Evolutionary conservation across 2,113 vertebrate species (phyloP).

Genomic region (Phaethon lepturus): DNA sequence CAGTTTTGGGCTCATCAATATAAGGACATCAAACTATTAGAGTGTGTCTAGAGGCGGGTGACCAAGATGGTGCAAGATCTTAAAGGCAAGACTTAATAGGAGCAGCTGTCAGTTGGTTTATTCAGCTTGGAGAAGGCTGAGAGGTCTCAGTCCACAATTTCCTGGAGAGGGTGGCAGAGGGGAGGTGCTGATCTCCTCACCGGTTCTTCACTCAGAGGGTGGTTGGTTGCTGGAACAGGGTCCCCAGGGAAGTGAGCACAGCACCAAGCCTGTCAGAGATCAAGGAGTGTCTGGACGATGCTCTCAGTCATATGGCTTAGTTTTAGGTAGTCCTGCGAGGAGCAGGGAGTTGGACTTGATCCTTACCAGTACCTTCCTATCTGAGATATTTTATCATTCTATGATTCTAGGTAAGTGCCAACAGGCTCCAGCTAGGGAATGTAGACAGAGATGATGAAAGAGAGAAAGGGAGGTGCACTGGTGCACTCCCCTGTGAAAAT

Average conservation of each 20-base stretch:
- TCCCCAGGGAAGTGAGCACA: not conserved
- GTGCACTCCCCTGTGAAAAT: not conserved
- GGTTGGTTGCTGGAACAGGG: not conserved
- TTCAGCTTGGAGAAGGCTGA: not conserved
- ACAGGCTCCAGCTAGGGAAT: not conserved
- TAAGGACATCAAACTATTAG: not conserved
- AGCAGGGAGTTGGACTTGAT: not conserved
- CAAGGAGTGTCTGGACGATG: fast-evolving
- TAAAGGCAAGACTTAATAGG: not conserved
- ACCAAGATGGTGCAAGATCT: not conserved
- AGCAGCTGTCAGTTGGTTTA: not conserved
- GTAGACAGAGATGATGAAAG: not conserved
- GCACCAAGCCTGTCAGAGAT: not conserved
- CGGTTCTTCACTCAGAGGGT: not conserved
- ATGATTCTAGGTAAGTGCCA: not conserved
- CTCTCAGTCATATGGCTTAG: not conserved
- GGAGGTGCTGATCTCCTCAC: not conserved
- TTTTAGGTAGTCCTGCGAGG: not conserved
- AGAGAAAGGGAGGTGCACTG: not conserved
- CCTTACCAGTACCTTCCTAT: not conserved
- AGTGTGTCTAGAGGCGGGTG: not conserved
- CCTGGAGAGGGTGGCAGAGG: fast-evolving
- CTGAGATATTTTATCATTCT: not conserved
- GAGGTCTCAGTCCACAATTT: not conserved
- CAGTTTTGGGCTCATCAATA: not conserved